phyloP scores from a whole-genome alignment of 2,113 vertebrate species.

The Rhipidura dahli region DNA sequence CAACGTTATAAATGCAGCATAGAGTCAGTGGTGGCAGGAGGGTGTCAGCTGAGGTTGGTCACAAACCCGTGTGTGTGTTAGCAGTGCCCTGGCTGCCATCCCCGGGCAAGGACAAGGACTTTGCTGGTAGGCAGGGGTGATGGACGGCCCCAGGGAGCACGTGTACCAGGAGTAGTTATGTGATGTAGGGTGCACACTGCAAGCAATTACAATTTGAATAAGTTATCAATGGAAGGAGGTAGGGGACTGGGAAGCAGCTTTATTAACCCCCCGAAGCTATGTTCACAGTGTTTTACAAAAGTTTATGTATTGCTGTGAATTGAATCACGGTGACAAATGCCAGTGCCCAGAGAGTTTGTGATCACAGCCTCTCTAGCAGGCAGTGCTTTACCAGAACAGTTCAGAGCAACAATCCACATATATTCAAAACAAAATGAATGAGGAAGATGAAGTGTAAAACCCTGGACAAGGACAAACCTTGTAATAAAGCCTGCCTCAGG shows the following conservation, averaged over 20 bases:
- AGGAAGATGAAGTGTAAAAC: neutral
- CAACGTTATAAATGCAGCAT: neutral
- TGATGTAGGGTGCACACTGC: constrained; percentile 57
- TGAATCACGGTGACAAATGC: constrained; percentile 48
- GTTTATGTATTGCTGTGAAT: constrained; percentile 67
- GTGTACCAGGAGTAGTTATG: constrained; percentile 21
- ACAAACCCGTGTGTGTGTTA: neutral
- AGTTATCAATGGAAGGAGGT: constrained; percentile 59
- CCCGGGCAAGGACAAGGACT: neutral
- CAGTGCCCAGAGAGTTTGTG: constrained; percentile 23
- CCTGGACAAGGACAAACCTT: neutral
- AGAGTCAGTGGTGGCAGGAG: rapidly evolving
- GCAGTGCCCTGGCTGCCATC: neutral
- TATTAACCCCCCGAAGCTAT: constrained; percentile 70
- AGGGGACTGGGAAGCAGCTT: constrained; percentile 58
- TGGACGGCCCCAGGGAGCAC: constrained; percentile 12
- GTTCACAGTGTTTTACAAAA: constrained; percentile 52
- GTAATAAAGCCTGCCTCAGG: constrained; percentile 8
- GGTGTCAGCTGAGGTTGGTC: neutral
- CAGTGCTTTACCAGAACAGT: constrained; percentile 36
- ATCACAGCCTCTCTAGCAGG: constrained; percentile 16
- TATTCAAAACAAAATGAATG: constrained; percentile 51
- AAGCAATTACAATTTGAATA: constrained; percentile 74
- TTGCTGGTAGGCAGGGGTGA: constrained; percentile 33
- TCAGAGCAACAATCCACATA: constrained; percentile 41